Conservation (phyloP, 1,140 invertebrate species). For the Zaprionus ghesquierei region DNA sequence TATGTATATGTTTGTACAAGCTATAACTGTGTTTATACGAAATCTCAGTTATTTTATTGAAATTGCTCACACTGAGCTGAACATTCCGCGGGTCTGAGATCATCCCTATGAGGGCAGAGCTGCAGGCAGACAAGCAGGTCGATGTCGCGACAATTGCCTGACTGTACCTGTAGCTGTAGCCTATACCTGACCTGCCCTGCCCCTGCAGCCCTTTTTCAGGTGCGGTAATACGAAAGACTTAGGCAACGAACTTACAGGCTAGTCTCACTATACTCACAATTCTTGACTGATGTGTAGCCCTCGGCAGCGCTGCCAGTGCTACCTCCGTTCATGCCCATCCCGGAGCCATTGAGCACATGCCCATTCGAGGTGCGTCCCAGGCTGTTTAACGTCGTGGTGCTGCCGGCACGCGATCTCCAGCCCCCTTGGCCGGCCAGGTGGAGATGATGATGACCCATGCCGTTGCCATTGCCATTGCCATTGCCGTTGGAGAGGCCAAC, state of each 20-base stretch:
- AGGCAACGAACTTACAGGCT: slow-evolving; percentile 42
- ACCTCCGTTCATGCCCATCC: slow-evolving; percentile 65
- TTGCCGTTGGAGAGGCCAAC: slow-evolving; percentile 64
- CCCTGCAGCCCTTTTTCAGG: not conserved
- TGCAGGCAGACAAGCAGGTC: slow-evolving; percentile 12
- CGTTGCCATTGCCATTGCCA: slow-evolving; percentile 32
- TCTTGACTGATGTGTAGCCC: slow-evolving; percentile 82
- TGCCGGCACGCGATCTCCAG: slow-evolving; percentile 83
- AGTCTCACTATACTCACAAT: slow-evolving; percentile 74
- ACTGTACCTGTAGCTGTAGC: slow-evolving; percentile 13
- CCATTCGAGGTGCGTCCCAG: slow-evolving; percentile 78
- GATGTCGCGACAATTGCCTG: slow-evolving; percentile 4
- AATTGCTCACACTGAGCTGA: slow-evolving; percentile 3
- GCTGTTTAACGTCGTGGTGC: slow-evolving; percentile 85
- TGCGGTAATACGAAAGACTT: slow-evolving; percentile 44
- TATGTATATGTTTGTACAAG: too few relatives aligned
- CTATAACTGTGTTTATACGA: slow-evolving; percentile 2
- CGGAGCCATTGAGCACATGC: slow-evolving; percentile 65
- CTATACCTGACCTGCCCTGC: not conserved
- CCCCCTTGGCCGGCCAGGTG: slow-evolving; percentile 82
- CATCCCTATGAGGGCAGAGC: slow-evolving; percentile 5
- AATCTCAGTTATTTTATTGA: slow-evolving; percentile 4
- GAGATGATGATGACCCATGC: slow-evolving; percentile 41
- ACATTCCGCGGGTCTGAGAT: slow-evolving; percentile 6
- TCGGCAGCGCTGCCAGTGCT: slow-evolving; percentile 73